Base-by-base conservation (phyloP, 2,797 vertebrate species). In the Alfaro cultratus region DNA sequence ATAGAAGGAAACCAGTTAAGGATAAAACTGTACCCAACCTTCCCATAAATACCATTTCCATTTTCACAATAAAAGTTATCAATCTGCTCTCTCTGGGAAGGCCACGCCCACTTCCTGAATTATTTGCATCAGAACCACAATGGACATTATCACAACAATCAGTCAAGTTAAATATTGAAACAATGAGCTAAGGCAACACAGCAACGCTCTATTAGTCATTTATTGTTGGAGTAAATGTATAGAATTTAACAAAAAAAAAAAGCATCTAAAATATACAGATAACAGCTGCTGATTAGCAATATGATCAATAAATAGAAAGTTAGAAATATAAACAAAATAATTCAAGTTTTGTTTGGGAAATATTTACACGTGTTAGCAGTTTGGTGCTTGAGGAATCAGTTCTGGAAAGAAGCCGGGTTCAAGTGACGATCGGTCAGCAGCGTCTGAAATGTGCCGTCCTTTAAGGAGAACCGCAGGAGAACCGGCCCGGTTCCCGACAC, bases 251-350 rank as follows among this genome's bases (percentile, higher is more conserved):
- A 68, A 90, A 83, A 75, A 60, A 79, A 85, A 89, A 89, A 87
- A 68, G 21, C 74, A 77, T 79, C 76, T 80, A 77, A 89, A 92
- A 90, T 87, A 85, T 90, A 92, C 81, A 91, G 73, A 80, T 12
- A 67, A 85, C 51, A 60, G 78, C 15, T 2, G 46, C 70, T 83
- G 72, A 86, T 86, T 77, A 80, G 55, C 39, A 60, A 88, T 80
- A 86, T 75, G 79, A 83, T 84, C 26, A 90, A 92, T 92, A 94
- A 93, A 93, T 94, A 83, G 83, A 81, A 79, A 80, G 75, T 73
- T 5, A 72, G 15, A 5, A 80, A 3, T 84, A 90, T 88, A 41
- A 88, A 89, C 80, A 91, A 82, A n/a, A 78, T 26, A 79, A 77
- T 85, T 83, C 23, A 83, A 71, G 79, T 86, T 86, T 78, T 57